Conservation (phyloP, 2,113 vertebrate genomes). For the Pygoscelis adeliae region DNA sequence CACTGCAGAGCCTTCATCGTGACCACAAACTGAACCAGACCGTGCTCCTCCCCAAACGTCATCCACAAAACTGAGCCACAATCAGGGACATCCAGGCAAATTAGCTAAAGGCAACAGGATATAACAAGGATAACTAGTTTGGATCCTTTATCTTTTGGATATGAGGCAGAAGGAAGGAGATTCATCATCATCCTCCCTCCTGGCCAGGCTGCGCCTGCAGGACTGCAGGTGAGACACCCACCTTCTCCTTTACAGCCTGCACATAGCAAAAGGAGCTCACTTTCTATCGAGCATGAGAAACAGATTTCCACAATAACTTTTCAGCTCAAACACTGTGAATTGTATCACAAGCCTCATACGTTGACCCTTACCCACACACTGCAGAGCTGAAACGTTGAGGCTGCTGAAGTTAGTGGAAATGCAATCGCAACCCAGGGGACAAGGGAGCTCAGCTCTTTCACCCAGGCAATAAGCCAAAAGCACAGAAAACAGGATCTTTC, state of each 20-base stretch:
- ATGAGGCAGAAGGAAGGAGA: not conserved
- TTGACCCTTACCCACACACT: not conserved
- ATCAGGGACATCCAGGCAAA: not conserved
- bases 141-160: not conserved
- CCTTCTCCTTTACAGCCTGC: not conserved
- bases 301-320: not conserved
- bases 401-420: not conserved
- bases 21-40: not conserved
- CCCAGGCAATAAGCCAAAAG: not conserved
- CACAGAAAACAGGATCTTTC: not conserved
- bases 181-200: accelerated
- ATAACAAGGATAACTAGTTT: not conserved
- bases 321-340: not conserved
- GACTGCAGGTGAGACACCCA: accelerated
- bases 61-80: not conserved
- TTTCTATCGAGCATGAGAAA: not conserved
- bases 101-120: not conserved
- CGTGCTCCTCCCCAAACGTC: not conserved
- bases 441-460: not conserved
- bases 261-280: not conserved
- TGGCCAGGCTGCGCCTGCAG: not conserved
- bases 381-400: not conserved
- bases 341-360: accelerated
- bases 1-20: accelerated
- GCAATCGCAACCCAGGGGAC: not conserved